phyloP scores from a whole-genome alignment of 2,888 invertebrate genomes.

The Parthenolecanium corni region DNA sequence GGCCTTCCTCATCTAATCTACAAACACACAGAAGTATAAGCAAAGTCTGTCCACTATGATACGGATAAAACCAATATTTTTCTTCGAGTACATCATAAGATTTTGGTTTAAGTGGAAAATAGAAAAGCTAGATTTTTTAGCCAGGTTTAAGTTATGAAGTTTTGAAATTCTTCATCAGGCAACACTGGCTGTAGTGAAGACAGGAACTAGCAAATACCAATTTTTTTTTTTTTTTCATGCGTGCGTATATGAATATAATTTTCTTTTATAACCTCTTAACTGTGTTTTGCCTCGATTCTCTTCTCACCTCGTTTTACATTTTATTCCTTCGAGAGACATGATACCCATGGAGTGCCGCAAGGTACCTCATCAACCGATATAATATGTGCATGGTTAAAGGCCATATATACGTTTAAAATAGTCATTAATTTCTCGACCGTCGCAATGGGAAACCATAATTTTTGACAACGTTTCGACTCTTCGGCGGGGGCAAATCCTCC shows the following conservation, averaged over 20 bases:
- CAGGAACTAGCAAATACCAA: neutral
- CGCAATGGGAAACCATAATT: slow-evolving; percentile 26
- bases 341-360: slow-evolving; percentile 10
- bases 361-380: neutral
- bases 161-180: neutral
- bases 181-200: neutral
- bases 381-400: no score
- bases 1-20: no score
- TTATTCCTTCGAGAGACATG: neutral
- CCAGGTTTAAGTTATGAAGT: no score
- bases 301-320: no score
- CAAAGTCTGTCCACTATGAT: no score
- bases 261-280: no score
- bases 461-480: slow-evolving; percentile 19
- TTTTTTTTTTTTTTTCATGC: neutral
- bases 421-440: slow-evolving; percentile 20
- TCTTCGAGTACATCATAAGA: no score
- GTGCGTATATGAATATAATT: neutral
- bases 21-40: no score
- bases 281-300: no score
- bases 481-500: slow-evolving; percentile 15
- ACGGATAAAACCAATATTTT: no score
- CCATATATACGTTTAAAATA: slow-evolving; percentile 1
- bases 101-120: no score
- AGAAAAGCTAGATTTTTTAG: no score